A percentile compares a stretch with the other conserved stretches of the same genome.
These are phyloP conservation scores for Callionymus lyra DNA, from an alignment of 2,113 vertebrate genomes.

Conservation along the genomic window DNA sequence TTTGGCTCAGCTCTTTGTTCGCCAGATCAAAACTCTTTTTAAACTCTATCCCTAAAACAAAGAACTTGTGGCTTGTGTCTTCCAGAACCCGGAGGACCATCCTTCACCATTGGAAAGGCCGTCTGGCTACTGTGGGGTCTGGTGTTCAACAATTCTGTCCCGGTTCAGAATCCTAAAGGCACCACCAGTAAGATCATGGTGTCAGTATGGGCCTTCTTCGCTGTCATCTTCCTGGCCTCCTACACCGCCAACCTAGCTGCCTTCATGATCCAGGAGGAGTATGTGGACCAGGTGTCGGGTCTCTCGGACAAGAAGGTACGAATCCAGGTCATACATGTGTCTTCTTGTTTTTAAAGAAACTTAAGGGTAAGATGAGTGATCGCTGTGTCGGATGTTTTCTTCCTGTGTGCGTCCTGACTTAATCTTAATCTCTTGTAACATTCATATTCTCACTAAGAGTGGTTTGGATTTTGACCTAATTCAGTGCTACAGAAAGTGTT, in stretches of 20 bases:
- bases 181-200: constrained; percentile 99
- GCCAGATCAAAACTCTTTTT: too few species aligned
- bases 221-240: constrained; percentile 99
- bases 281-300: constrained; percentile 97
- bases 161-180: constrained; percentile 97
- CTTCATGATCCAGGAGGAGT: constrained; percentile 99
- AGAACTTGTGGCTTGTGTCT: constrained; percentile 3
- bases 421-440: too few species aligned
- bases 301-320: constrained; percentile 98
- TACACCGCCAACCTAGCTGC: constrained; percentile 99
- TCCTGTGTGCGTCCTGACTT: too few species aligned
- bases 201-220: constrained; percentile 99
- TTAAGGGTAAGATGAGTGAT: too few species aligned
- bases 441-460: too few species aligned
- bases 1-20: too few species aligned
- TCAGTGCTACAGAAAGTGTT: background rate
- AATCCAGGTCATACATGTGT: constrained; percentile 1
- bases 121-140: constrained; percentile 98
- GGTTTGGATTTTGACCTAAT: background rate
- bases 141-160: constrained; percentile 99
- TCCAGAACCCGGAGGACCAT: constrained; percentile 92
- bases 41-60: too few species aligned
- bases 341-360: too few species aligned
- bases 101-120: constrained; percentile 98
- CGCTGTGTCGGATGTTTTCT: too few species aligned